Base-by-base conservation (phyloP, 2,113 vertebrate genomes). In the Myotis yumanensis region DNA sequence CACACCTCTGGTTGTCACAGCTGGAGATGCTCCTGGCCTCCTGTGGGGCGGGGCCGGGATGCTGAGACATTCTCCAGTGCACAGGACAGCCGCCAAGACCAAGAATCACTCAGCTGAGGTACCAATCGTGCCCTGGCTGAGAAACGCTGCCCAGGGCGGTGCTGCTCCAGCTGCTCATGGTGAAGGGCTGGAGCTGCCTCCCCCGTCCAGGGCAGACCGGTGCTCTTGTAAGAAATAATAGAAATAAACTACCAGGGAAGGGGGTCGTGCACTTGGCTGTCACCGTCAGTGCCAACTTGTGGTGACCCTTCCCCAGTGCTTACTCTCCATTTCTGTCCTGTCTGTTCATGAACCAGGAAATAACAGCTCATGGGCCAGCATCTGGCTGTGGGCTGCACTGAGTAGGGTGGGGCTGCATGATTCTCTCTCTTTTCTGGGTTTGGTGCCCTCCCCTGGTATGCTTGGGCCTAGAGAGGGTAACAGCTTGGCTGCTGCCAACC, bases 211-310 rank as follows among this genome's bases (percentile, higher is more conserved):
- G 59, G 75, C 8, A 90, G n/a, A 52, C 11, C 25, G 20, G 2
- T 69, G n/a, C 37, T 90, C 79, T 72, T 76, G 10, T 66, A 79
- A 77, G 37, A 81, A 51, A n/a, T 11, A 69, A 69, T 48, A 51
- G 75, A 81, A 82, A 76, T 64, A 51, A 62, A 83, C 71, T 18
- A 48, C 93, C 79, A 85, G 73, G 32, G 46, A 90, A 84, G 46
- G 10, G 10, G 43, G 11, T 48, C 52, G 22, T 0, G 14, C 28
- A 16, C 40, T 82, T 48, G 28, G 11, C 30, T 52, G 23, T 92
- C 89, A 81, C 11, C 71, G 4, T 25, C 43, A 75, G 18, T 69
- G 79, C 15, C 51, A 73, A 69, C 12, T 71, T n/a, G n/a, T 51
- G 22, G 0, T 17, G 48, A 37, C 77, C n/a, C 16, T 14, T 66